Percentiles rank a stretch among this genome's conserved stretches.
Evolutionary conservation across 2,888 invertebrate genomes (phyloP).

Genomic region (Troides helena): DNA sequence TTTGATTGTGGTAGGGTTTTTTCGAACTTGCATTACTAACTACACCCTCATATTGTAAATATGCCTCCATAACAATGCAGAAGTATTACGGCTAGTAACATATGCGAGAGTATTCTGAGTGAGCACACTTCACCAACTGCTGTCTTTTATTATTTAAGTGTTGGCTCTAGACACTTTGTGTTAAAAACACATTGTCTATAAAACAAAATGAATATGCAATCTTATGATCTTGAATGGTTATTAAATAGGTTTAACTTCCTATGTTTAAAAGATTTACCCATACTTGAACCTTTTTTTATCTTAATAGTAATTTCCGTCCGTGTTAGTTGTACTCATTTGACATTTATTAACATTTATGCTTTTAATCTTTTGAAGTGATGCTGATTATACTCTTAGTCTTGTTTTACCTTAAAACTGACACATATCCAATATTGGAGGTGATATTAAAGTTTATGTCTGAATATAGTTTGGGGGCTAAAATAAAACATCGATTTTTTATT

Average conservation of each 20-base stretch:
- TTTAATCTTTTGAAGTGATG: conserved; percentile 27
- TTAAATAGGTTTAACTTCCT: not conserved
- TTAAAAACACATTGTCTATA: conserved; percentile 1
- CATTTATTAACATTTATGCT: conserved; percentile 25
- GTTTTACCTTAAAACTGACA: conserved; percentile 37
- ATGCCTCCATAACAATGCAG: too few species aligned
- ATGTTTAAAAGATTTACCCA: conserved; percentile 4
- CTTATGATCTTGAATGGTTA: not conserved
- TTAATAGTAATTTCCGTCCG: conserved; percentile 55
- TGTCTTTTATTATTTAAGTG: too few species aligned
- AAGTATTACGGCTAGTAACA: too few species aligned
- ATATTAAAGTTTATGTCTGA: conserved; percentile 32
- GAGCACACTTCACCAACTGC: too few species aligned
- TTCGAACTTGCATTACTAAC: too few species aligned
- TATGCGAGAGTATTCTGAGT: too few species aligned
- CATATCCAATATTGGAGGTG: conserved; percentile 46
- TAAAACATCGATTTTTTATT: conserved; percentile 54
- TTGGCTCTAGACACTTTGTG: not conserved
- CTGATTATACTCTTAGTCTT: conserved; percentile 17
- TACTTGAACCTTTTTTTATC: conserved; percentile 1
- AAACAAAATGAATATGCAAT: not conserved
- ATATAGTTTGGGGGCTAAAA: conserved; percentile 30
- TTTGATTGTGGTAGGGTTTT: too few species aligned
- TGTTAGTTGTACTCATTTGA: conserved; percentile 36
- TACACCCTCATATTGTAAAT: too few species aligned